Conservation (phyloP, 2,113 vertebrate species). For the Delphinus delphis region DNA sequence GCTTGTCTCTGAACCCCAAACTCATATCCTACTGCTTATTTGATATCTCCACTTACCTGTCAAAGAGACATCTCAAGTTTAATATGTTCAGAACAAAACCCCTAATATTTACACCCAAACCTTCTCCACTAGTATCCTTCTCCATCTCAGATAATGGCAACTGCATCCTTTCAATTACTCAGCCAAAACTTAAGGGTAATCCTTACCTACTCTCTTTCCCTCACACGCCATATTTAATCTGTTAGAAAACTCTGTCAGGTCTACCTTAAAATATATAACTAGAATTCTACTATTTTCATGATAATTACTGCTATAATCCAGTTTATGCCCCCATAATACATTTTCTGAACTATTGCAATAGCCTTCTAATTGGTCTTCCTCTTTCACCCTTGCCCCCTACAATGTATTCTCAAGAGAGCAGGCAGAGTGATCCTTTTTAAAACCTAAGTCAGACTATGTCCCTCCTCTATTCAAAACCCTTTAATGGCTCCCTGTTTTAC, state of each 20-base stretch:
- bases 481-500: background rate
- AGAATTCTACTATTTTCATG: background rate
- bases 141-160: background rate
- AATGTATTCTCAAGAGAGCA: background rate
- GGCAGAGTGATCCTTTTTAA: background rate
- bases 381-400: background rate
- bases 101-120: background rate
- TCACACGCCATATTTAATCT: background rate
- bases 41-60: background rate
- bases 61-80: background rate
- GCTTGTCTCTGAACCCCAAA: background rate
- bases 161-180: background rate
- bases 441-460: slow-evolving; percentile 11
- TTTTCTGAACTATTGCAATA: slow-evolving; percentile 7
- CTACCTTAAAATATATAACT: background rate
- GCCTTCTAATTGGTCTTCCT: background rate
- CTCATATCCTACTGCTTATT: background rate
- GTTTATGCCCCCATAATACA: background rate
- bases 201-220: background rate
- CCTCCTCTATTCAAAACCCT: background rate
- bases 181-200: background rate
- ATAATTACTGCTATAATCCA: background rate
- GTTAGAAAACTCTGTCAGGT: background rate
- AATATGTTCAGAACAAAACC: slow-evolving; percentile 8
- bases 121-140: background rate